Percentiles rank a stretch among this genome's conserved stretches.
Conservation (phyloP, 1,140 invertebrate species). For the Goniozus legneri region DNA sequence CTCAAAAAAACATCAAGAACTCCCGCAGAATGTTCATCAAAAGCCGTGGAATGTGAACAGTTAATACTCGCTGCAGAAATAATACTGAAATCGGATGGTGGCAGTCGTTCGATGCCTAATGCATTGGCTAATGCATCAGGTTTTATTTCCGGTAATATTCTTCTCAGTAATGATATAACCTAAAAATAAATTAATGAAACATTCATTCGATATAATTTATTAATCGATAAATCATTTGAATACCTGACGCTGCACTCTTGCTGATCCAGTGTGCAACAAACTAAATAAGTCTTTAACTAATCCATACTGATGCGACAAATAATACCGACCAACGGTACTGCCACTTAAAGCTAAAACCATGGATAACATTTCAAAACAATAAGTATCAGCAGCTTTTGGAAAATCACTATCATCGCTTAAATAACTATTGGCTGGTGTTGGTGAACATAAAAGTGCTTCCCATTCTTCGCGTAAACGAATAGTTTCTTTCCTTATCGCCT, state of each 20-base stretch:
- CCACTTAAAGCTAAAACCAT: conserved; percentile 93
- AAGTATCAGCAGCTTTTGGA: conserved; percentile 72
- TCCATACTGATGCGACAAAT: conserved; percentile 84
- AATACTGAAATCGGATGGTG: conserved; percentile 77
- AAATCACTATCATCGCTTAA: conserved; percentile 50
- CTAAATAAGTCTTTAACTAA: conserved; percentile 81
- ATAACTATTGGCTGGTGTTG: conserved; percentile 45
- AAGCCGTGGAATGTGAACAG: conserved; percentile 54
- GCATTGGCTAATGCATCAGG: conserved; percentile 65
- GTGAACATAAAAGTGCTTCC: conserved; percentile 61
- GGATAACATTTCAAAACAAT: conserved; percentile 96
- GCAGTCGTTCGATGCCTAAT: conserved; percentile 65
- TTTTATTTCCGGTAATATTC: conserved; percentile 82
- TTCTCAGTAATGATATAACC: conserved; percentile 70
- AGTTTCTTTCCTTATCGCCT: conserved; percentile 87
- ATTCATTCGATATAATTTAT: conserved; percentile 1
- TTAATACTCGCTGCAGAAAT: conserved; percentile 54
- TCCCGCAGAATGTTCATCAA: conserved; percentile 63
- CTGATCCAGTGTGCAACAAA: conserved; percentile 89
- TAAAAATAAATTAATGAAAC: conserved; percentile 12
- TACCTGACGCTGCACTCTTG: conserved; percentile 87
- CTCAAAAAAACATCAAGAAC: conserved; percentile 83
- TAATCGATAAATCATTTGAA: conserved; percentile 6
- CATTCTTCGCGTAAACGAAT: conserved; percentile 82
- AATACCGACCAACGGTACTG: conserved; percentile 82